Percentiles rank a stretch among this genome's conserved stretches.
Conservation (phyloP, 2,113 vertebrate genomes). For the Chaenogobius annularis region DNA sequence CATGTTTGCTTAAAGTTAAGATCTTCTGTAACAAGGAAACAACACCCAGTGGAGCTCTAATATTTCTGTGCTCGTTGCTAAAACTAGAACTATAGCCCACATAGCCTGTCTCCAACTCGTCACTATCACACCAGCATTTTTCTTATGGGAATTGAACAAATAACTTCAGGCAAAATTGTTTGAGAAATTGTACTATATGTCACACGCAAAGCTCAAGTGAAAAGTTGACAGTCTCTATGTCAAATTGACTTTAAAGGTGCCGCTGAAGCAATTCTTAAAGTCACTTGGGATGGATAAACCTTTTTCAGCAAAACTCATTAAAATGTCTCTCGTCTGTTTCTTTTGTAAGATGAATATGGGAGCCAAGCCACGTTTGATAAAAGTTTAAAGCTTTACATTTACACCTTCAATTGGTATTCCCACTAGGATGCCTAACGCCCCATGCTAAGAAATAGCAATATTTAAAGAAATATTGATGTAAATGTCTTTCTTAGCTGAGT, state of each 20-base stretch:
- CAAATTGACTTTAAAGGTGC: background rate
- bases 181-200: constrained; percentile 43
- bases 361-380: constrained; percentile 12
- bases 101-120: constrained; percentile 6
- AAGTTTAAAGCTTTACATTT: constrained; percentile 19
- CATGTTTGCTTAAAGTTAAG: constrained; percentile 14
- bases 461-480: too few relatives aligned
- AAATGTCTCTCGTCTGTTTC: constrained; percentile 8
- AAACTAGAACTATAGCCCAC: constrained; percentile 22
- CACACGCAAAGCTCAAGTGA: constrained; percentile 28
- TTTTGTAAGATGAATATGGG: constrained; percentile 22
- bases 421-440: background rate
- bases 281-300: background rate
- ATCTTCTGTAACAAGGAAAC: constrained; percentile 5
- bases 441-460: too few relatives aligned
- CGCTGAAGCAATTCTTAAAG: constrained; percentile 8
- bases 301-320: background rate
- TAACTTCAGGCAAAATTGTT: constrained; percentile 48
- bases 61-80: constrained; percentile 24
- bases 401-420: background rate
- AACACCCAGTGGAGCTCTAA: constrained; percentile 10
- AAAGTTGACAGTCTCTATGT: background rate
- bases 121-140: background rate
- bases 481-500: too few relatives aligned
- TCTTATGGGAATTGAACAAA: constrained; percentile 27